A percentile compares a stretch with the other conserved stretches of the same genome.
These are phyloP conservation scores for Phocoena phocoena DNA, from an alignment of 2,113 vertebrate species.

Conservation along the genomic window DNA sequence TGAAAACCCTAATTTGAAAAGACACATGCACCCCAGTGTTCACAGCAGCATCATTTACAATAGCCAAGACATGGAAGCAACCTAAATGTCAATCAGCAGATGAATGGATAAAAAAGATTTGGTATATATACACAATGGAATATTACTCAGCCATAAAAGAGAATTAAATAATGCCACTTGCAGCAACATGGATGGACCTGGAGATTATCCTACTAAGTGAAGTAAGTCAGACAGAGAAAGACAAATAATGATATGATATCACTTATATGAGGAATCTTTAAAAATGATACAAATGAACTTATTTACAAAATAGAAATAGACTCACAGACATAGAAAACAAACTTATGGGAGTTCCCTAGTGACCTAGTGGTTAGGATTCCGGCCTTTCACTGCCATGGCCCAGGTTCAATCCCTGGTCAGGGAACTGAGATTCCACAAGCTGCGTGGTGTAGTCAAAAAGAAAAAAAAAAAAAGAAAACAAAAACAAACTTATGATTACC, in stretches of 20 bases:
- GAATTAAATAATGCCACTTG: neutral
- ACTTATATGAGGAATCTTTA: neutral
- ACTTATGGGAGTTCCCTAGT: neutral
- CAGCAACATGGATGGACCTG: neutral
- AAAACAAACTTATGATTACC: no score
- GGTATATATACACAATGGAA: neutral
- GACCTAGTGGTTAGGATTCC: neutral
- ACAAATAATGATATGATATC: neutral
- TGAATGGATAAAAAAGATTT: neutral
- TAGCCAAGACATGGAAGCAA: neutral
- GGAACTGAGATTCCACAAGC: neutral
- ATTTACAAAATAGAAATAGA: neutral
- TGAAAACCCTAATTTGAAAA: neutral
- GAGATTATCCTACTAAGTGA: neutral
- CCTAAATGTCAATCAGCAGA: neutral
- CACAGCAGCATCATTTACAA: neutral
- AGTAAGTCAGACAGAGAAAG: neutral
- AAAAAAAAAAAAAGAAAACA: no score
- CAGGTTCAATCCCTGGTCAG: neutral
- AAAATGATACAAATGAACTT: neutral
- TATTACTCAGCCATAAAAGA: neutral
- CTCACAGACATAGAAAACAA: neutral
- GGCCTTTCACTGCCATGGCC: neutral
- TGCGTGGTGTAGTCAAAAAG: neutral
- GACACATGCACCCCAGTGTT: neutral